Conservation (phyloP, 2,113 vertebrate genomes). For the Solenodon paradoxus region DNA sequence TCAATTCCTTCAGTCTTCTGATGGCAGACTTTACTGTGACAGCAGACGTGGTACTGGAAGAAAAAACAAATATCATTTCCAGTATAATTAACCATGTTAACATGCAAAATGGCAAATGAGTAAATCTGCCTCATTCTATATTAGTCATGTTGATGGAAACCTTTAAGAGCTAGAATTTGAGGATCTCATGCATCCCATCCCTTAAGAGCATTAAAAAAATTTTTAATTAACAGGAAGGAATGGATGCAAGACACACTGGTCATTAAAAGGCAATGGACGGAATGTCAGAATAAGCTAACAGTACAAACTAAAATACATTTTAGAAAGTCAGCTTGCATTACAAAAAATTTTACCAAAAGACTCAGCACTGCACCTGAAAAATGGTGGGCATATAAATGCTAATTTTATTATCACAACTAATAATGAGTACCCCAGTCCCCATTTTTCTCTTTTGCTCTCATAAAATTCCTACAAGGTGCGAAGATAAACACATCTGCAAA, state of each 20-base stretch:
- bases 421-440: background rate
- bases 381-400: fast-evolving
- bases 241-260: background rate
- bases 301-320: too few relatives aligned
- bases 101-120: background rate
- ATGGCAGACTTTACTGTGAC: constrained; percentile 99
- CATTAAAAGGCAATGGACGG: background rate
- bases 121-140: background rate
- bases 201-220: background rate
- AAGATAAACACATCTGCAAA: background rate
- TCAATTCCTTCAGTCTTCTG: constrained; percentile 98
- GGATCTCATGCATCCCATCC: background rate
- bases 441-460: background rate
- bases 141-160: background rate
- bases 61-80: constrained; percentile 63
- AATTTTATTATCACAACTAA: background rate
- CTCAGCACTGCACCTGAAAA: background rate
- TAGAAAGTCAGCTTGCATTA: background rate
- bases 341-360: background rate
- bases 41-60: constrained; percentile 95
- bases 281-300: too few relatives aligned
- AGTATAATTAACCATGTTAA: background rate
- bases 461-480: background rate
- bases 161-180: background rate
- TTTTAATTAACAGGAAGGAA: background rate